These are phyloP conservation scores for Berghia stephanieae DNA, from an alignment of 1,140 invertebrate genomes.

Conservation along the genomic window DNA sequence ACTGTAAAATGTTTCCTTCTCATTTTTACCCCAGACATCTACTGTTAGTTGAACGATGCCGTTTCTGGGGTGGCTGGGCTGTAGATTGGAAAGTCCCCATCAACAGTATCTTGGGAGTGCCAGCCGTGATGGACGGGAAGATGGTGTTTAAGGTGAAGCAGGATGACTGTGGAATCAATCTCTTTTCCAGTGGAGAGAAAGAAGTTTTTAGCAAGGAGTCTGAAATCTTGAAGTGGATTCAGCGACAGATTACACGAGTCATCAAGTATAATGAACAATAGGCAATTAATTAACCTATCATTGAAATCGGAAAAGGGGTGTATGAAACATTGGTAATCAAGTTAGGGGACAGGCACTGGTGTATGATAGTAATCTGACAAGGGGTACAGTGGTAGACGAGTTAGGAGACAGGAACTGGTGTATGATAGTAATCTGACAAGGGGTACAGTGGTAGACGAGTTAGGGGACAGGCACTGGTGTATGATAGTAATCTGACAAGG, in stretches of 20 bases:
- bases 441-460: too few relatives aligned
- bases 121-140: conserved; percentile 73
- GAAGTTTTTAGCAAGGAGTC: conserved; percentile 74
- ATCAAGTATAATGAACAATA: conserved; percentile 62
- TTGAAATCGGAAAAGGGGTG: too few relatives aligned
- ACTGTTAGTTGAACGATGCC: conserved; percentile 77
- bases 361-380: too few relatives aligned
- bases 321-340: neutral
- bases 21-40: conserved; percentile 74
- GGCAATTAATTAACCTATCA: too few relatives aligned
- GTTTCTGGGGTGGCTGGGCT: conserved; percentile 78
- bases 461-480: too few relatives aligned
- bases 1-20: neutral
- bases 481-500: too few relatives aligned
- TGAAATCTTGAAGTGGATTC: conserved; percentile 76
- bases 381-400: too few relatives aligned
- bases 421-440: too few relatives aligned
- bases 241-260: conserved; percentile 78
- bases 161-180: conserved; percentile 63
- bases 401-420: too few relatives aligned
- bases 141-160: conserved; percentile 77
- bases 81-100: conserved; percentile 74
- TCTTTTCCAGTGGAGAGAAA: conserved; percentile 72
- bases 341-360: too few relatives aligned
- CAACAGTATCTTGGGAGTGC: conserved; percentile 77